These are phyloP conservation scores for Pogonomyrmex barbatus DNA, from an alignment of 1,140 invertebrate species.

Conservation along the genomic window DNA sequence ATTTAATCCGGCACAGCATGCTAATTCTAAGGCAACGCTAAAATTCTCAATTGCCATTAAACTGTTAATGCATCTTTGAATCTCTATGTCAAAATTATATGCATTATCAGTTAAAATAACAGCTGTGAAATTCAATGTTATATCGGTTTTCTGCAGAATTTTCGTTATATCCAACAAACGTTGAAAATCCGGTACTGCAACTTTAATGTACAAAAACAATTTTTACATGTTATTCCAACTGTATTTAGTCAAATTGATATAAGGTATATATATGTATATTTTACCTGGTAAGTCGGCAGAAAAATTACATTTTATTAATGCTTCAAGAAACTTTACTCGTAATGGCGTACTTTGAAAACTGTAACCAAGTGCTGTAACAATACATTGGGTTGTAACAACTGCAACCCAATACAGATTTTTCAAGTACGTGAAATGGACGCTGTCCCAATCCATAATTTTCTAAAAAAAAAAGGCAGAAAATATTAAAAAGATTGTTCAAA, in stretches of 20 bases:
- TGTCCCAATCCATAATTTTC: conserved; percentile 81
- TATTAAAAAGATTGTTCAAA: too few relatives aligned
- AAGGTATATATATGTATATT: conserved; percentile 8
- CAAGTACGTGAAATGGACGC: conserved; percentile 76
- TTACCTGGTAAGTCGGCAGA: conserved; percentile 86
- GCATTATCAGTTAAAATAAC: conserved; percentile 78
- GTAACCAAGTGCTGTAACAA: conserved; percentile 86
- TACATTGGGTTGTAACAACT: conserved; percentile 86
- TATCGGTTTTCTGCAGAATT: conserved; percentile 82
- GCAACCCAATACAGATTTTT: conserved; percentile 86
- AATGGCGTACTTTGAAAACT: conserved; percentile 87
- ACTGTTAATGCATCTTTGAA: conserved; percentile 86
- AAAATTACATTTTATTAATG: conserved; percentile 85
- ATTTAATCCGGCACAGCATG: conserved; percentile 84
- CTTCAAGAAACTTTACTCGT: conserved; percentile 87
- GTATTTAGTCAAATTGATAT: conserved; percentile 11
- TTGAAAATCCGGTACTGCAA: conserved; percentile 86
- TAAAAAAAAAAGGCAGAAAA: conserved; percentile 64
- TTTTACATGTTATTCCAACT: conserved; percentile 33
- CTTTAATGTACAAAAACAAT: conserved; percentile 76
- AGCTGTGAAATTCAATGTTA: conserved; percentile 79
- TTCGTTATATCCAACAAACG: conserved; percentile 86
- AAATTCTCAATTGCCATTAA: conserved; percentile 86
- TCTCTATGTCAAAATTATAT: conserved; percentile 77
- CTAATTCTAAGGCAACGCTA: conserved; percentile 87